Conservation (phyloP, 2,797 vertebrate species). For the Podarcis siculus region DNA sequence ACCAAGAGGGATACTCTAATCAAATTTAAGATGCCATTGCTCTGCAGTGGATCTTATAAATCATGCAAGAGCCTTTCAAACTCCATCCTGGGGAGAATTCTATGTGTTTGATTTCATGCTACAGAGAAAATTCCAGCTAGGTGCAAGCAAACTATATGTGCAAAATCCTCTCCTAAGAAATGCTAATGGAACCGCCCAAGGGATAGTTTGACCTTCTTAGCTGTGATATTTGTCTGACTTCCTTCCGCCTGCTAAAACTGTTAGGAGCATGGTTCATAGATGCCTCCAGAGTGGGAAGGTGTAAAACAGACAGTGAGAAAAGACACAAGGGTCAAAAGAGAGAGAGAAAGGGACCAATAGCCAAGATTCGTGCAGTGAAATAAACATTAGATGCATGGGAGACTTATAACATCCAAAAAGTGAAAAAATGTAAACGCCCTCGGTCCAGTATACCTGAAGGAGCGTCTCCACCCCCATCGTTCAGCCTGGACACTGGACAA, state of each 20-base stretch:
- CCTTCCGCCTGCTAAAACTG: slow-evolving; percentile 43
- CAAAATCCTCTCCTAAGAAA: slow-evolving; percentile 26
- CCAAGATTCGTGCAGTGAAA: not conserved
- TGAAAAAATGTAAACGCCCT: not conserved
- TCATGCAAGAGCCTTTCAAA: slow-evolving; percentile 21
- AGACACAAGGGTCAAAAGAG: not conserved
- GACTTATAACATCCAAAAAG: not conserved
- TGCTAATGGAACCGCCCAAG: accelerated
- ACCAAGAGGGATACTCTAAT: not conserved
- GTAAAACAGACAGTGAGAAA: not conserved
- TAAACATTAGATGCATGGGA: no score
- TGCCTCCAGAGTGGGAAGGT: slow-evolving; percentile 41
- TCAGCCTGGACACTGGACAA: no score
- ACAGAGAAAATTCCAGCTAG: slow-evolving; percentile 30
- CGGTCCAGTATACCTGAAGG: no score
- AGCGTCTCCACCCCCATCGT: no score
- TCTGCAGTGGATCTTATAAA: slow-evolving; percentile 27
- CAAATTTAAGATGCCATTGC: slow-evolving; percentile 17
- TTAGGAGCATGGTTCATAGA: slow-evolving; percentile 24
- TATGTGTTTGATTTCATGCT: slow-evolving; percentile 54
- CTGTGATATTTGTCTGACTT: slow-evolving; percentile 34
- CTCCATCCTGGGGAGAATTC: slow-evolving; percentile 28
- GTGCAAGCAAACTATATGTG: slow-evolving; percentile 34
- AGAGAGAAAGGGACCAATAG: no score
- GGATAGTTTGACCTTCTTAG: slow-evolving; percentile 56